Percentiles rank a stretch among this genome's conserved stretches.
phyloP scores from a whole-genome alignment of 2,797 vertebrate species.

The Gambelia wislizenii region DNA sequence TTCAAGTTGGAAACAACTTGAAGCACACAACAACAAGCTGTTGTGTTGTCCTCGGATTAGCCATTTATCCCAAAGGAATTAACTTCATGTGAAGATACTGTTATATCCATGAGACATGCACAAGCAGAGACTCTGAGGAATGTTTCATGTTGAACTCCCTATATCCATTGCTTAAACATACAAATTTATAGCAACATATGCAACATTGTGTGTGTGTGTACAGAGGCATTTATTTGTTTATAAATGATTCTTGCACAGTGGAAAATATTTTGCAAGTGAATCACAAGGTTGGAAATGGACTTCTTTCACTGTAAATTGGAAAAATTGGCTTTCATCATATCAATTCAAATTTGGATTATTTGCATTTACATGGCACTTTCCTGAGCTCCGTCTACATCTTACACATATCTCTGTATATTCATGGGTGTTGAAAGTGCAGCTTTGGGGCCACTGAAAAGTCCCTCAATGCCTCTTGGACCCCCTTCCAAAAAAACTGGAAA shows the following conservation, averaged over 20 bases:
- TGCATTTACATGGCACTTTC: neutral
- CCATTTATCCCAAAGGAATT: neutral
- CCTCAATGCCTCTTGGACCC: too few species aligned
- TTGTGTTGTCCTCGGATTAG: neutral
- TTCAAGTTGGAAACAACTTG: too few species aligned
- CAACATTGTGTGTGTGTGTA: neutral
- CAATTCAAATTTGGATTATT: too few species aligned
- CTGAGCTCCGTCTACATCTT: neutral
- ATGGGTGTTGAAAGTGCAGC: too few species aligned
- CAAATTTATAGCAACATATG: neutral
- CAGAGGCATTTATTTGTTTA: neutral
- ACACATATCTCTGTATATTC: too few species aligned
- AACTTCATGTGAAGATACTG: neutral
- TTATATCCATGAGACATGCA: neutral
- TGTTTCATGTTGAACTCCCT: neutral
- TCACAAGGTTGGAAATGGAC: too few species aligned
- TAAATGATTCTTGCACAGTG: neutral
- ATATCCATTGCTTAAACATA: neutral
- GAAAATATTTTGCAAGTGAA: too few species aligned
- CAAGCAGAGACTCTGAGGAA: neutral
- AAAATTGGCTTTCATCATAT: too few species aligned
- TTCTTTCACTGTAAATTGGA: too few species aligned
- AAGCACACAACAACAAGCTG: too few species aligned
- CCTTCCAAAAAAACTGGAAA: too few species aligned
- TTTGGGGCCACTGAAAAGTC: too few species aligned